These are phyloP conservation scores for Pangasius djambal DNA, from an alignment of 2,797 vertebrate genomes.

Conservation along the genomic window DNA sequence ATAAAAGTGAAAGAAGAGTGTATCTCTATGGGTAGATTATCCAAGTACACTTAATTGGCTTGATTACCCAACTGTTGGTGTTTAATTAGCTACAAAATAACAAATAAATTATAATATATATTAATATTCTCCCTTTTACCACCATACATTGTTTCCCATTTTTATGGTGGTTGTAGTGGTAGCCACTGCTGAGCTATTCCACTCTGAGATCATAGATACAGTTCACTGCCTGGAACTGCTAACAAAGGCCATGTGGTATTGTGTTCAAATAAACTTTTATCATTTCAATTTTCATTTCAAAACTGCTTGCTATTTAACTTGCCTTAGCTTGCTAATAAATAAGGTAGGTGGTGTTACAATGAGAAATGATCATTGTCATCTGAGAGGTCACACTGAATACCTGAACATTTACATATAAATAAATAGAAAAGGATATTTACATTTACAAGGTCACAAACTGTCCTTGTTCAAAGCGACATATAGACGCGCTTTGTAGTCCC, in stretches of 20 bases:
- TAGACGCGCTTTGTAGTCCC: not conserved
- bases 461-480: not conserved
- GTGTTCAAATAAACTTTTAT: not conserved
- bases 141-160: not conserved
- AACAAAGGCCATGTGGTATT: not conserved
- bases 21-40: not conserved
- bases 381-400: not conserved
- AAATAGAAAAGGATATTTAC: not conserved
- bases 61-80: not conserved
- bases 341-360: not conserved
- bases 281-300: not conserved
- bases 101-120: not conserved
- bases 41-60: not conserved
- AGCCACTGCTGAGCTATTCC: not conserved
- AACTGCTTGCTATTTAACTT: not conserved
- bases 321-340: not conserved
- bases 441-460: not conserved
- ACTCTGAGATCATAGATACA: not conserved
- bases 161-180: not conserved
- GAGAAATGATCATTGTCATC: not conserved
- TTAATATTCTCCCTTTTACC: not conserved
- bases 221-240: not conserved
- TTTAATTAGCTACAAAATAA: not conserved
- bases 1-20: too few species aligned
- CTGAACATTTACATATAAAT: not conserved